These are phyloP conservation scores for Loris lydekkerianus DNA, from an alignment of 2,797 vertebrate species.

Conservation along the genomic window DNA sequence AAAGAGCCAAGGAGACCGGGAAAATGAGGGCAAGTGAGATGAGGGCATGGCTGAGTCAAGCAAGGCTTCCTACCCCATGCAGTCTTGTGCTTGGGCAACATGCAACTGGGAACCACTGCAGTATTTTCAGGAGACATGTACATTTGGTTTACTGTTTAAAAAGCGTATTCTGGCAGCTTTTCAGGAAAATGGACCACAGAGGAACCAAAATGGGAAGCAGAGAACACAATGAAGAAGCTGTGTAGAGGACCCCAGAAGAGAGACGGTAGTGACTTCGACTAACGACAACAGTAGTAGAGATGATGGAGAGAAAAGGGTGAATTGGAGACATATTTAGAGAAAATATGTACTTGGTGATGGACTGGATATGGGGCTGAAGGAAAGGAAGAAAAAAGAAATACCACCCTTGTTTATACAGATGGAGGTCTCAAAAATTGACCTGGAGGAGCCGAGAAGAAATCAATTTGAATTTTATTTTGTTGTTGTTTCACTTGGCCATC, in stretches of 20 bases:
- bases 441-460: not conserved
- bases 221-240: not conserved
- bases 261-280: not conserved
- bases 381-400: not conserved
- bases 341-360: not conserved
- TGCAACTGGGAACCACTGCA: not conserved
- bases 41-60: fast-evolving
- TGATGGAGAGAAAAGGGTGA: not conserved
- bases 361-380: not conserved
- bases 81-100: not conserved
- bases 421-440: not conserved
- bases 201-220: not conserved
- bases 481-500: not conserved
- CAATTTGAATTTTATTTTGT: not conserved
- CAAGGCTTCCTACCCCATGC: not conserved
- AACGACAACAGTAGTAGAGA: not conserved
- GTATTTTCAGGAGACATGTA: not conserved
- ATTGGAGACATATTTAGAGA: not conserved
- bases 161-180: constrained; percentile 5
- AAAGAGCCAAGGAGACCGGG: not conserved
- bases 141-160: not conserved
- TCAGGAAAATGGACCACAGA: not conserved
- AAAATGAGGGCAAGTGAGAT: not conserved
- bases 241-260: not conserved
- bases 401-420: not conserved